Evolutionary conservation across 2,797 vertebrate genomes (phyloP), one percentile per base, ranked within the genome.

Genomic region (Gymnopithys bicolor): DNA sequence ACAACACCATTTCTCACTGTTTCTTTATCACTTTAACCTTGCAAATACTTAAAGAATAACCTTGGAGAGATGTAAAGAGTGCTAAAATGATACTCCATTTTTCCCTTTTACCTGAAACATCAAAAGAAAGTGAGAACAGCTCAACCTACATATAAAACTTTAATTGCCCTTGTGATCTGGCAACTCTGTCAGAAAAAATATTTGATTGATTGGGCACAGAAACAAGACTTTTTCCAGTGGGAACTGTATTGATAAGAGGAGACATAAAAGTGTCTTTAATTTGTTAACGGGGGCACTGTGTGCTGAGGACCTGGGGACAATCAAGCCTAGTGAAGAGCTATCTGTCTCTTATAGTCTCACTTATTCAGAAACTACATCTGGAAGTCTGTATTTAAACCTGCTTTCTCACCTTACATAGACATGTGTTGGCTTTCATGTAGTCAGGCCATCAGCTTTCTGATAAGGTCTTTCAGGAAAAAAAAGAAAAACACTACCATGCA

Each of bases 101-200:
- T 83, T 66, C 48, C 43, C 89, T 91, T 79, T 89, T 75, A 78
- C 79, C 76, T 59, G 17, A 85, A 91, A 86, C 62, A 67, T 88
- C 76, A 92, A 96, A 95, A 87, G 41, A 30, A 84, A 91, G 23
- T 2, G 14, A 78, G 62, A 84, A 67, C 22, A 85, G 70, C 41
- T 58, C 58, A 56, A 92, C 48, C 25, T 70, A 88, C 73, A 84
- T 32, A 60, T 86, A 86, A 91, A 88, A 88, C 49, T 84, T 88
- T 78, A 79, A 90, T 67, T 91, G 73, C 12, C 30, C 55, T 55
- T 84, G 76, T 92, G 76, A 96, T 83, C 82, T 80, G 41, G 74
- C 33, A 93, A 25, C 39, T 13, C 39, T 5, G 5, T 52, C 87
- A 86, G 48, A 78, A 81, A 94, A 89, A 75, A 43, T 35, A 86